Base-by-base conservation (phyloP, 2,113 vertebrate species). In the Lates calcarifer region DNA sequence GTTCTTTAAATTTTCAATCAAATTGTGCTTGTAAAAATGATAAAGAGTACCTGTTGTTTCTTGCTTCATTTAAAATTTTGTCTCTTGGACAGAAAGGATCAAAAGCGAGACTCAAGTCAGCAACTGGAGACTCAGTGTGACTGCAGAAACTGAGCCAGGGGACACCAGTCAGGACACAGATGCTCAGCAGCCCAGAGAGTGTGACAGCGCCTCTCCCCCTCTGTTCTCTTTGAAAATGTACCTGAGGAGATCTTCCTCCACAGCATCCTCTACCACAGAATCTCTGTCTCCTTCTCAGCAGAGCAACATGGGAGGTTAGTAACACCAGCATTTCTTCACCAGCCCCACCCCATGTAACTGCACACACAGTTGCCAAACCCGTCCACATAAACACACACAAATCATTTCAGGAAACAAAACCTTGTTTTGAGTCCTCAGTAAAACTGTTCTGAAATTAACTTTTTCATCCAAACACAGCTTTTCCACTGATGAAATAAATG, bases 241-340 rank as follows among this genome's bases (percentile, higher is more conserved):
- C 82, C 88, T 82, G 76, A 84, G 47, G 71, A 92, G 63, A 76
- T 70, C 79, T 64, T 84, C 87, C n/a, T 86, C 91, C 22, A 53
- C 83, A 49, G 74, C 83, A 33, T 86, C 81, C 17, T 74, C 67
- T 72, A 58, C 20, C 55, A 75, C 74, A 51, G 90, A 83, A 66
- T 82, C 90, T 55, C 57, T 89, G 35, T 83, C 94, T 62, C 79
- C 91, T n/a, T 84, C 90, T 49, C 84, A 85, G 73, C 85, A 86
- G 77, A 87, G 81, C 79, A 90, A 83, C 87, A 61, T 29, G 61
- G 94, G 82, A 93, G 93, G 95, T 95, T 35, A 91, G 92, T 91
- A 60, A 67, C 64, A 65, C 33, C 51, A 22, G 6, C 47, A 45
- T 39, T 55, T 35, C 33, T 35, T 29, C 65, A 73, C 17, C 69